Percentiles rank a stretch among this genome's conserved stretches.
Evolutionary conservation across 2,113 vertebrate species (phyloP).

Genomic region (Anoura caudifer): DNA sequence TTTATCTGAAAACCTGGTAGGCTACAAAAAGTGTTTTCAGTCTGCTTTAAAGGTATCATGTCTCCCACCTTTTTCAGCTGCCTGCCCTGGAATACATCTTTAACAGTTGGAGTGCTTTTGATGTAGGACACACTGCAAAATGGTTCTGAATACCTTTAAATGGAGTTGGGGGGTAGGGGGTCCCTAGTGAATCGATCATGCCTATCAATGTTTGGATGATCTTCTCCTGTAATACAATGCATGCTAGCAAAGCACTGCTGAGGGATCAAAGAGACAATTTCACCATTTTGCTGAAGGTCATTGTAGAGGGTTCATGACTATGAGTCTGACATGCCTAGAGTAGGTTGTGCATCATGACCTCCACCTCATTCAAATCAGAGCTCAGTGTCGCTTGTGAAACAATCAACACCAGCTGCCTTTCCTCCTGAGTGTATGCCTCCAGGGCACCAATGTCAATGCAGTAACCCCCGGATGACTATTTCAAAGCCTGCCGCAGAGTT

Average conservation of each 20-base stretch:
- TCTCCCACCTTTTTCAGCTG: not conserved
- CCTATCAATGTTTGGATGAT: not conserved
- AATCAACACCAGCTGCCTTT: not conserved
- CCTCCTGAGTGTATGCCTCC: not conserved
- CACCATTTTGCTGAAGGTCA: not conserved
- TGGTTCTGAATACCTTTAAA: not conserved
- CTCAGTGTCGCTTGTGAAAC: not conserved
- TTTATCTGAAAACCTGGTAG: slow-evolving; percentile 28
- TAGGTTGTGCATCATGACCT: not conserved
- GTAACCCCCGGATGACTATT: not conserved
- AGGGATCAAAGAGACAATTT: not conserved
- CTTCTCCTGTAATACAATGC: not conserved
- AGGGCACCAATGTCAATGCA: not conserved
- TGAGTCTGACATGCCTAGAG: not conserved
- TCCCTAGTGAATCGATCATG: not conserved
- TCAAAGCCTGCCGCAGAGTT: not conserved
- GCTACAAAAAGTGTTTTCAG: not conserved
- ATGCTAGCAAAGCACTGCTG: not conserved
- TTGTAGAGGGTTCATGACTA: not conserved
- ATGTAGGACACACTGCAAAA: not conserved
- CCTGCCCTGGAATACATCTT: not conserved
- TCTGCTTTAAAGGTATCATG: not conserved
- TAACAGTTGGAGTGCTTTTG: not conserved
- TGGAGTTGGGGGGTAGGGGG: not conserved
- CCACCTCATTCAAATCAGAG: slow-evolving; percentile 1